Base-by-base conservation (phyloP, 2,888 invertebrate species). In the Priocnemis perturbator region DNA sequence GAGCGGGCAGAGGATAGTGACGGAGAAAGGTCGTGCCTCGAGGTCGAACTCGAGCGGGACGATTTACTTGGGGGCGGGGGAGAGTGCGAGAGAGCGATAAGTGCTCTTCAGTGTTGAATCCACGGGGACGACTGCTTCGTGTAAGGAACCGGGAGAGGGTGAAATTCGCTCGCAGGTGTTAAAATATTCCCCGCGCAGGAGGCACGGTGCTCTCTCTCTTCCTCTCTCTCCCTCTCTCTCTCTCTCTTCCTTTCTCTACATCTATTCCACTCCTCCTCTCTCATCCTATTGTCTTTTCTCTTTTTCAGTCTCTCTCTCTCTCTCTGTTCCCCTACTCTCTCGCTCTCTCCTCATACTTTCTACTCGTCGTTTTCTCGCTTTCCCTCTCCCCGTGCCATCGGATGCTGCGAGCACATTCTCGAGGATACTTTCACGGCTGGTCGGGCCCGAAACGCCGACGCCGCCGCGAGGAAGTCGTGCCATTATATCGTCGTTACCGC, bases 21-120 rank as follows among this genome's bases (percentile, higher is more conserved):
- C 1, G 7, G 37, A 37, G 37, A 37, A 37, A 52, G 71, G 67
- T 73, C 73, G 45, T 60, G 65, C 66, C 67, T 60, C 59, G 48
- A 64, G 79, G 74, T 76, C 74, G 76, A 80, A 69, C 67, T 72
- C 59, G 64, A 77, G 69, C 72, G 47, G 70, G 74, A 72, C 71
- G 72, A 76, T 73, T 76, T 72, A 72, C 76, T 72, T 67, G 69
- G 52, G 69, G 72, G 64, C 71, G 67, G 37, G 69, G 72, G 67
- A 66, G 71, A 69, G 69, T 66, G 73, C 70, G 59, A 65, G 71
- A 79, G 71, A 70, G 68, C 78, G 78, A 79, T 80, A 79, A 79
- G 78, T 80, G 76, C 78, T 76, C 76, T 78, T 80, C 79, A 67
- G 68, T 80, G 76, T 78, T 69, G 61, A 80, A 79, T 79, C 73